A percentile compares a stretch with the other conserved stretches of the same genome.
Conservation (phyloP, 2,888 invertebrate genomes). For the Orthosia gracilis region DNA sequence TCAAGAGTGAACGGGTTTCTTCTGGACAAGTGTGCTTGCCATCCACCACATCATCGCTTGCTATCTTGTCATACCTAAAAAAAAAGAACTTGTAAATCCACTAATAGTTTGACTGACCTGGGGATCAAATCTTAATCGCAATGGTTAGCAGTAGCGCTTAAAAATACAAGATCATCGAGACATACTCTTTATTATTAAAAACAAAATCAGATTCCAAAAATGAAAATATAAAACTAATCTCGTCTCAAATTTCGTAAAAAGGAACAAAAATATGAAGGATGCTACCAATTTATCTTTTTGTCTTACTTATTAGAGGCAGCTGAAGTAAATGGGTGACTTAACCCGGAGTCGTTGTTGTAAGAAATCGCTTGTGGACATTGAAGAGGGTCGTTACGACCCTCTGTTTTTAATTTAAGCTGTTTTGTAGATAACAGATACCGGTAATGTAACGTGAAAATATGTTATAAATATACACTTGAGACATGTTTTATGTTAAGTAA, state of each 20-base stretch:
- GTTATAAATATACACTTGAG: conserved; percentile 22
- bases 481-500: background rate
- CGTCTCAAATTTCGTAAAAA: background rate
- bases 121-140: background rate
- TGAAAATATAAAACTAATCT: background rate
- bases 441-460: conserved; percentile 31
- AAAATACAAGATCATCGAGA: background rate
- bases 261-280: conserved; percentile 29
- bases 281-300: conserved; percentile 43
- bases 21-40: no score
- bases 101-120: background rate
- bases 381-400: conserved; percentile 56
- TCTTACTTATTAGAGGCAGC: conserved; percentile 60
- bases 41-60: no score
- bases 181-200: background rate
- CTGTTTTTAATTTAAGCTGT: conserved; percentile 61
- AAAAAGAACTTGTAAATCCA: background rate
- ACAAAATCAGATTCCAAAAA: background rate
- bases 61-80: no score
- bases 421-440: conserved; percentile 41
- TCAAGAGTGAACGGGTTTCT: no score
- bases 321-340: conserved; percentile 62
- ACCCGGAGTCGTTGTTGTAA: conserved; percentile 53
- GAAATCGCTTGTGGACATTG: conserved; percentile 61
- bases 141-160: background rate